Evolutionary conservation across 2,888 invertebrate genomes (phyloP), one percentile per base, ranked within the genome.

Genomic region (Parasteatoda lunata): DNA sequence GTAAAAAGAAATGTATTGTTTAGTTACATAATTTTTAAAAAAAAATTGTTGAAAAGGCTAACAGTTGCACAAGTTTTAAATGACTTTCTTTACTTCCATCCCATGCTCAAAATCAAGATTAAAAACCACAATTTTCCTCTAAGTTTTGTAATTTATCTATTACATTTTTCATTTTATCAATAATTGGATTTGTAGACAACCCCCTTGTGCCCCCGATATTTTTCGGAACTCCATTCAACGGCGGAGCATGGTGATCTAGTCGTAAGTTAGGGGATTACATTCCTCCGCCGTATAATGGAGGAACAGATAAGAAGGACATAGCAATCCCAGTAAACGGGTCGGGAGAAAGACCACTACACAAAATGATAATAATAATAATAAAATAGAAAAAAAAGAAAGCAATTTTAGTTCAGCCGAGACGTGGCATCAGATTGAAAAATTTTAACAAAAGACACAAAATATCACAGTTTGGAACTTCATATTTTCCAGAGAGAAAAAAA

Each of bases 381-480:
- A 54, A 15, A 72, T 45, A 45, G 47, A 68, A 64, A 68, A 66
- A 81, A 73, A 8, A 65, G 66, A n/a, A 51, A 48, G 7, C 30
- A 45, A 13, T 51, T 30, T n/a, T 11, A 77, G 8, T 68, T 52
- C 66, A 66, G n/a, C 11, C 30, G 30, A 75, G 59, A 54, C 8
- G 54, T 54, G 54, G 75, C 54, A 81, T 81, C 81, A 68, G 68
- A 81, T 81, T 81, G 81, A 81, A 81, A 81, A 81, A 81, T 81
- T 59, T 68, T 65, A 68, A 81, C 75, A 81, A 75, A 81, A 47
- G 59, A 30, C 52, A 68, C 47, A 72, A 72, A 80, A 51, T 72
- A 72, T 81, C 73, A 75, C 48, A 81, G 75, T 81, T 75, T 71
- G 75, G 30, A 66, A 69, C 72, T 73, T 72, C 52, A 52, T 68